These are phyloP conservation scores for Phrynocephalus forsythii DNA, from an alignment of 2,797 vertebrate genomes.

Conservation along the genomic window DNA sequence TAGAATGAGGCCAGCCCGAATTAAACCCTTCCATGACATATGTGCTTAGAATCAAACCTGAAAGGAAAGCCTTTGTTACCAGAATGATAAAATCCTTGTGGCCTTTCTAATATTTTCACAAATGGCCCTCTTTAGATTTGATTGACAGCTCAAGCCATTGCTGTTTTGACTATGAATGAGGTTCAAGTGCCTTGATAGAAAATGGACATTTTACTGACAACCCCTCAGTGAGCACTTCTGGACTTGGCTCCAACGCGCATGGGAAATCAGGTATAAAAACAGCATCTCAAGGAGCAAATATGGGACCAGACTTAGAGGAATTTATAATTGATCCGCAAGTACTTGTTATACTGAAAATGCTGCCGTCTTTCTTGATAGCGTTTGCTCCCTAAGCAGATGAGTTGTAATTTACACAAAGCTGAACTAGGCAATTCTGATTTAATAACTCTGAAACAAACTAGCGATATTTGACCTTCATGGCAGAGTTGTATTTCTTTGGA, in stretches of 20 bases:
- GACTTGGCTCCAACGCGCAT: neutral
- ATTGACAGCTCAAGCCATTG: conserved; percentile 38
- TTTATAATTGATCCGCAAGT: neutral
- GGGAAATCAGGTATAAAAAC: conserved; percentile 5
- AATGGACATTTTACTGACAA: conserved; percentile 39
- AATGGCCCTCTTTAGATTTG: conserved; percentile 53
- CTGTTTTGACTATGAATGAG: conserved; percentile 55
- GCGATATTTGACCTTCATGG: conserved; percentile 25
- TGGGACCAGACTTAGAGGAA: neutral
- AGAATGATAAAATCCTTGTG: conserved; percentile 46
- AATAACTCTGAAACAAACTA: conserved; percentile 7
- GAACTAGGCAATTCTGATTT: conserved; percentile 4
- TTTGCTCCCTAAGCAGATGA: neutral
- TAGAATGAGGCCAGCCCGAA: neutral
- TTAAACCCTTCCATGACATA: conserved; percentile 29
- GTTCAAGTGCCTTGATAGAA: conserved; percentile 48
- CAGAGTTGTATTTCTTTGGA: neutral
- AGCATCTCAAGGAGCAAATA: conserved; percentile 10
- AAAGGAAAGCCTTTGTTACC: conserved; percentile 46
- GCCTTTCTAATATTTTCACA: conserved; percentile 44
- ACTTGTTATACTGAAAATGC: neutral
- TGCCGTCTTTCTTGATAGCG: neutral
- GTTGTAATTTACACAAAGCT: conserved; percentile 29
- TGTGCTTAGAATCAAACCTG: conserved; percentile 37
- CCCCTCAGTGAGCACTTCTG: conserved; percentile 7